Base-by-base conservation (phyloP, 2,113 vertebrate genomes). In the Cinclus mexicanus region DNA sequence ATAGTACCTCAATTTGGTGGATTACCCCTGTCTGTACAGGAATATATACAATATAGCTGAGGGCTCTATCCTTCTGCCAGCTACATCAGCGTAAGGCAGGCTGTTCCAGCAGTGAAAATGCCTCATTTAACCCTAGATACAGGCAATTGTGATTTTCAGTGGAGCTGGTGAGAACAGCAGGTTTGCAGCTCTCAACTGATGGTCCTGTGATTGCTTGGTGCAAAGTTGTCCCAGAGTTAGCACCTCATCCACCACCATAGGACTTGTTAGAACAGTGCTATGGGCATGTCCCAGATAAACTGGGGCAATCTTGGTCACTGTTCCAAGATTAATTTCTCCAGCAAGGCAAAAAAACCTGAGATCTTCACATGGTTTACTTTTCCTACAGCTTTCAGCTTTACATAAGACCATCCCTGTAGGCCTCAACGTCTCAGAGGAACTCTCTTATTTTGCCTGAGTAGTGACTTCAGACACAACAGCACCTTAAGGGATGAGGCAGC, bases 1-100 rank as follows among this genome's bases (percentile, higher is more conserved):
- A 11, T 28, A 78, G 64, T 95, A 72, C 81, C 65, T 81, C 69
- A 71, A 77, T 92, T 94, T 92, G 79, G 70, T 94, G 55, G 64
- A 89, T 86, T 86, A 56, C 41, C 19, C 22, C 23, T 83, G n/a
- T 72, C 79, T 88, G 49, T 63, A 68, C 22, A 31, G 82, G 56
- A 87, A 85, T 50, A 85, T 61, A 77, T 68, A 71, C 63, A 89
- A 75, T 72, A 84, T 5, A 87, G 53, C 55, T 63, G 57, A 88
- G 63, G 57, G 82, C n/a, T 89, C 22, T 74, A 74, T 85, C 65
- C 78, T 87, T 84, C 87, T 80, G 71, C 49, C 76, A 60, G 31
- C 68, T 81, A 33, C 79, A 44, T 19, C 64, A 75, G 26, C 0
- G 7, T 23, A 83, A 79, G 1, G 7, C 67, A 93, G 71, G 20